Conservation (phyloP, 2,797 vertebrate species). For the Florisuga fusca region DNA sequence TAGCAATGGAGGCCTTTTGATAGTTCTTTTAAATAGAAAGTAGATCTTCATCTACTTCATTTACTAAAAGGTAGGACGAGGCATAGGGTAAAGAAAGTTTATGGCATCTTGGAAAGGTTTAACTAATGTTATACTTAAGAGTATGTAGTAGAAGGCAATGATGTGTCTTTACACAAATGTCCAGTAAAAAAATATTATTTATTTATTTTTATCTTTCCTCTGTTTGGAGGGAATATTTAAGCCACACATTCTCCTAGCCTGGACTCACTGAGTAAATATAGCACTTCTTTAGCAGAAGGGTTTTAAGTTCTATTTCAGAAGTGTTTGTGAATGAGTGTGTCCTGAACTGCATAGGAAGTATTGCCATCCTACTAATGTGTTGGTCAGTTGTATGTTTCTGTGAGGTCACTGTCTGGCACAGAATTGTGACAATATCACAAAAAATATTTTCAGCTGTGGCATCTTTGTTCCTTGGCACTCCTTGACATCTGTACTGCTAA, state of each 20-base stretch:
- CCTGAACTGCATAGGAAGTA: neutral
- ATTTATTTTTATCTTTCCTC: neutral
- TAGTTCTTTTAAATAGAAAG: neutral
- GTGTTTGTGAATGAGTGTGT: neutral
- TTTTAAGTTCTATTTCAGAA: neutral
- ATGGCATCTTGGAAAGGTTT: neutral
- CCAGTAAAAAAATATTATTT: neutral
- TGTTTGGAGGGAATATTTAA: neutral
- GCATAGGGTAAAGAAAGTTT: neutral
- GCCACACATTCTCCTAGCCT: neutral
- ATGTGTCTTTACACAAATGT: neutral
- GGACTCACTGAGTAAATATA: neutral
- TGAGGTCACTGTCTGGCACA: neutral
- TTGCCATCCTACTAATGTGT: neutral
- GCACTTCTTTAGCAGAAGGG: neutral
- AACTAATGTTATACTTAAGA: neutral
- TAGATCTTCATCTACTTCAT: neutral
- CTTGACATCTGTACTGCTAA: slow-evolving; percentile 49
- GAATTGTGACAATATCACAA: neutral
- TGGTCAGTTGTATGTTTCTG: slow-evolving; percentile 7
- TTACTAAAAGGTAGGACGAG: neutral
- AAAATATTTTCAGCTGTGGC: slow-evolving; percentile 19
- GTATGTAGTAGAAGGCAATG: neutral
- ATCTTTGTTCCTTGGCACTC: slow-evolving; percentile 17
- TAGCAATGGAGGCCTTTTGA: neutral